Evolutionary conservation across 2,888 invertebrate genomes (phyloP), one percentile per base, ranked within the genome.

Genomic region (Ceraclea dissimilis): DNA sequence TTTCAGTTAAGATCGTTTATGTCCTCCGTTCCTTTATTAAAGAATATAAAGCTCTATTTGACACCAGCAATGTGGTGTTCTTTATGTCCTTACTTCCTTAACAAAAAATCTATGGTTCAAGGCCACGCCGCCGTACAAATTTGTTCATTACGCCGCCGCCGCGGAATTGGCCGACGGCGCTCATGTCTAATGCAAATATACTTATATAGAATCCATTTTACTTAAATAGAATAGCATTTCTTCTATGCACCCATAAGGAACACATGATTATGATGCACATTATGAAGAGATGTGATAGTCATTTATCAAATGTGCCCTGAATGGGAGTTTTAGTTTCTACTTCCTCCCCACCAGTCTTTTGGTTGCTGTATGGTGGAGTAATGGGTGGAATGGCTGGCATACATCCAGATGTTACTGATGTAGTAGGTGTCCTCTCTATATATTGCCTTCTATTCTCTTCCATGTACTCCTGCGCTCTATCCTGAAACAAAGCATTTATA

Each of bases 401-500:
- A 2, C 31, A 49, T 4, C 18, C 18, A 18, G 16, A 17, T 10
- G 22, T 18, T 6, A 31, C 34, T 1, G 55, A 57, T 10, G 51
- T 54, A 33, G 57, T 57, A 4, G 57, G 57, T 11, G 57, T 57
- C 26, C 54, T 54, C 43, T 57, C 54, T 10, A 54, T 47, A 11
- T 46, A 48, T 22, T 53, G 33, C 18, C 46, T 17, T 19, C 21
- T 46, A 18, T 18, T 39, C 2, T 19, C 20, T 20, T 52, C 57
- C 57, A 57, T 57, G 13, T 33, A 51, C 18, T 60, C 46, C 18
- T 59, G 58, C 11, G 51, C 60, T 52, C 54, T 61, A 43, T 61
- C 61, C 61, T 61, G 22, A 54, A 22, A 21, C 13, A 34, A 11
- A 34, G 17, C 11, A 1, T n/a, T n/a, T 11, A 49, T 6, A 26